These are phyloP conservation scores for Agrilus planipennis DNA, from an alignment of 1,140 invertebrate species.

Conservation along the genomic window DNA sequence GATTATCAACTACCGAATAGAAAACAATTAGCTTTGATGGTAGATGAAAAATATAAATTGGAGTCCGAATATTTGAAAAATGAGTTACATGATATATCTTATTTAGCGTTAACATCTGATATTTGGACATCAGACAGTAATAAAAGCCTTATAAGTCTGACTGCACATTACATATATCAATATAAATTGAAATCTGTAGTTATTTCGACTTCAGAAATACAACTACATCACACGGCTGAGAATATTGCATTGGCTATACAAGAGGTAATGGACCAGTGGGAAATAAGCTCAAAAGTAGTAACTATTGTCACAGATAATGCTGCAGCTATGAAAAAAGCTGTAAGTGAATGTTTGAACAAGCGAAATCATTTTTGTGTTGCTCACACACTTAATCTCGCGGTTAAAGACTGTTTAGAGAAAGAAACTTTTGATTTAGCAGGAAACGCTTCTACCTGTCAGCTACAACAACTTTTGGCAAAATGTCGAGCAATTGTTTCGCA, in stretches of 20 bases:
- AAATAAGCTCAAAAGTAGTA: constrained; percentile 10
- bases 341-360: constrained; percentile 5
- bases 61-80: constrained; percentile 8
- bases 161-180: constrained; percentile 19
- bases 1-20: constrained; percentile 16
- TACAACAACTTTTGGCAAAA: too few relatives aligned
- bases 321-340: constrained; percentile 7
- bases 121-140: constrained; percentile 26
- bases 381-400: too few relatives aligned
- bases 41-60: constrained; percentile 16
- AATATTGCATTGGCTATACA: constrained; percentile 15
- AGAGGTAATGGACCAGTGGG: constrained; percentile 12
- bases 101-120: constrained; percentile 20
- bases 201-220: constrained; percentile 17
- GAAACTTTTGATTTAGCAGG: too few relatives aligned
- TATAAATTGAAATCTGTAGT: constrained; percentile 12
- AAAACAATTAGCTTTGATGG: constrained; percentile 15
- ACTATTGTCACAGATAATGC: constrained; percentile 7
- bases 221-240: constrained; percentile 11
- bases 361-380: constrained; percentile 10
- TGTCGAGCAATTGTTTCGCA: background rate
- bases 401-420: too few relatives aligned
- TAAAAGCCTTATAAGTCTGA: constrained; percentile 19
- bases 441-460: too few relatives aligned
- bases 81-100: constrained; percentile 6